Percentiles rank a stretch among this genome's conserved stretches.
Evolutionary conservation across 2,113 vertebrate genomes (phyloP).

Genomic region (Holacanthus passer): DNA sequence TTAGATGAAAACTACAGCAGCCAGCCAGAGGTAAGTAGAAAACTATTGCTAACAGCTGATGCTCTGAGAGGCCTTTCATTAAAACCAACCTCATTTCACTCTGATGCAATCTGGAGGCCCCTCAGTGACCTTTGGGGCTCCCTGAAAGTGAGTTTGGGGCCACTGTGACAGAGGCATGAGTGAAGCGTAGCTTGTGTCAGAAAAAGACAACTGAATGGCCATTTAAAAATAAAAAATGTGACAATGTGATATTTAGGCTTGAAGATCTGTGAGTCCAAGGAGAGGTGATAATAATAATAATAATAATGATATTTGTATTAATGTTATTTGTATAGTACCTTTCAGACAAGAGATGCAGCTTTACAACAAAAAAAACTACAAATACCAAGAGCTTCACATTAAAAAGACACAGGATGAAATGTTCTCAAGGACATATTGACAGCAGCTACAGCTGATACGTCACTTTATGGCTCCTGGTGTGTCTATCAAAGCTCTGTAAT

Average conservation of each 20-base stretch:
- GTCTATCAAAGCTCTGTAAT: slow-evolving; percentile 22
- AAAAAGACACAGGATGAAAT: too few relatives aligned
- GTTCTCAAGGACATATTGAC: slow-evolving; percentile 4
- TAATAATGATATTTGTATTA: too few relatives aligned
- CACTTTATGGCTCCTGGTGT: not conserved
- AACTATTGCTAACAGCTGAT: not conserved
- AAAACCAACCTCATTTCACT: not conserved
- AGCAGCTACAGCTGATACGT: not conserved
- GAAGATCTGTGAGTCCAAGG: not conserved
- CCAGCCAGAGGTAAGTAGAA: not conserved
- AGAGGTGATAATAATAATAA: too few relatives aligned
- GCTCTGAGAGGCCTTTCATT: not conserved
- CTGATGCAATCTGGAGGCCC: not conserved
- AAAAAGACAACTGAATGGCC: not conserved
- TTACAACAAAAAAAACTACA: too few relatives aligned
- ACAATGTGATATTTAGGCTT: too few relatives aligned
- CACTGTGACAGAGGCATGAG: not conserved
- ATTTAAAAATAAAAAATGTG: not conserved
- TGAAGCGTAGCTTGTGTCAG: not conserved
- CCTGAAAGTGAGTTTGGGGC: not conserved
- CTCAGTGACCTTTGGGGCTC: not conserved
- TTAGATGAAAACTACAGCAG: not conserved
- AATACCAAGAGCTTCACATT: too few relatives aligned
- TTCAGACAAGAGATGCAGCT: too few relatives aligned
- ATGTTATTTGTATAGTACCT: too few relatives aligned